phyloP scores from a whole-genome alignment of 2,888 invertebrate species.

The Cheilosia grossa region DNA sequence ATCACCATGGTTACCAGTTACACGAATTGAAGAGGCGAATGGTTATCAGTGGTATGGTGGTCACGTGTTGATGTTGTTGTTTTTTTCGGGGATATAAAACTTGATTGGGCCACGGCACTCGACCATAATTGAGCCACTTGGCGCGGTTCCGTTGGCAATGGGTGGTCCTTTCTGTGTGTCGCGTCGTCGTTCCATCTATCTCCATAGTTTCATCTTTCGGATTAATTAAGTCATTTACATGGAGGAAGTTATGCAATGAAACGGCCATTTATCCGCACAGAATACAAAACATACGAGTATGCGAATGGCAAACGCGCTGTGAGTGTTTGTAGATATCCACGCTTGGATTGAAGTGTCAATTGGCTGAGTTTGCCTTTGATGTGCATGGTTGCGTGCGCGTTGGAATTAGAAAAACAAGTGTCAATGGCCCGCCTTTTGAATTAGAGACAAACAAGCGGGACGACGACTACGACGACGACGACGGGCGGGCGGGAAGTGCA shows the following conservation, averaged over 20 bases:
- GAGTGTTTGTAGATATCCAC: background rate
- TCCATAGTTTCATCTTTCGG: conserved; percentile 54
- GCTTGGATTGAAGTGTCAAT: conserved; percentile 62
- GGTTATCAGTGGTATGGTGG: conserved; percentile 35
- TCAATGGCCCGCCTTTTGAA: conserved; percentile 64
- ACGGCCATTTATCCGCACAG: conserved; percentile 49
- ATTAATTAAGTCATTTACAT: conserved; percentile 68
- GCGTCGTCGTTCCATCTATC: background rate
- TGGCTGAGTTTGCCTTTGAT: conserved; percentile 50
- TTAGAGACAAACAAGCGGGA: conserved; percentile 29
- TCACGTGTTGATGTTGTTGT: background rate
- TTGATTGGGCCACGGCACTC: conserved; percentile 29
- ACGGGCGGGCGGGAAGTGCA: conserved; percentile 59
- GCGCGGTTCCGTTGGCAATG: conserved; percentile 4
- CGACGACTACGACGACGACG: background rate
- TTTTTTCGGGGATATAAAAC: conserved; percentile 31
- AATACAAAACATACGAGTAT: conserved; percentile 32
- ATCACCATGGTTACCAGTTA: background rate
- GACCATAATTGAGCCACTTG: conserved; percentile 42
- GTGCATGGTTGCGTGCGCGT: conserved; percentile 54
- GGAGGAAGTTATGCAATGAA: conserved; percentile 62
- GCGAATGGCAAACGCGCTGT: background rate
- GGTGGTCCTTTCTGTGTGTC: conserved; percentile 37
- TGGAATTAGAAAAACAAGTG: conserved; percentile 64
- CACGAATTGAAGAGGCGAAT: conserved; percentile 17